These are phyloP conservation scores for Tachuris rubrigastra DNA, from an alignment of 2,113 vertebrate species.

Conservation along the genomic window DNA sequence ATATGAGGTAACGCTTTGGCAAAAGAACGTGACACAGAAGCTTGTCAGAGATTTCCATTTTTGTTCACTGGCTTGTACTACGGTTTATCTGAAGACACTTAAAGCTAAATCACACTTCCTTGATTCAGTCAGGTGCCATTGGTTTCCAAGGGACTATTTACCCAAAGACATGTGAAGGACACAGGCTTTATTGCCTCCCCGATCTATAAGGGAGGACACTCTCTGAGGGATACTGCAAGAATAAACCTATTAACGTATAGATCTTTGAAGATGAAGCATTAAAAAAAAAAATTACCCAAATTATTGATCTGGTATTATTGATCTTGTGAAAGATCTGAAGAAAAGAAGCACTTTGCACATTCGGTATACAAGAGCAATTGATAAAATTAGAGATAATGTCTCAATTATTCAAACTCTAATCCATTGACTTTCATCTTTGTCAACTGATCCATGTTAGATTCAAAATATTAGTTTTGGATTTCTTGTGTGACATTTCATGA, in stretches of 20 bases:
- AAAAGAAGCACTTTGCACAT: neutral
- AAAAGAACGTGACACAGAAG: neutral
- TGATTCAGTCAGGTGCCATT: neutral
- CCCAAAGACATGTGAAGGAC: slow-evolving; percentile 13
- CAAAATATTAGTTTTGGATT: neutral
- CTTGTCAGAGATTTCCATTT: neutral
- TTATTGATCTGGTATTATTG: neutral
- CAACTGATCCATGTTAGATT: neutral
- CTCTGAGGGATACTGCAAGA: neutral
- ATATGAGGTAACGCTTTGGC: neutral
- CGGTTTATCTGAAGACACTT: neutral
- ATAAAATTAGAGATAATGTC: neutral
- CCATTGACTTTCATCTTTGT: neutral
- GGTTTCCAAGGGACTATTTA: neutral
- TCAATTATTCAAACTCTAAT: neutral
- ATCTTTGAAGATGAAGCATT: neutral
- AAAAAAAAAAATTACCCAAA: neutral
- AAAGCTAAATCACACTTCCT: neutral
- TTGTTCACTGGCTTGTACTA: neutral
- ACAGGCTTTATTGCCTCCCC: neutral
- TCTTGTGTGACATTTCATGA: neutral
- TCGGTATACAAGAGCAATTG: neutral
- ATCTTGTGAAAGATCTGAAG: neutral
- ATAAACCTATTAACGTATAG: neutral
- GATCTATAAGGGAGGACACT: neutral